Conservation (phyloP, 2,113 vertebrate genomes). For the Chrysemys picta region DNA sequence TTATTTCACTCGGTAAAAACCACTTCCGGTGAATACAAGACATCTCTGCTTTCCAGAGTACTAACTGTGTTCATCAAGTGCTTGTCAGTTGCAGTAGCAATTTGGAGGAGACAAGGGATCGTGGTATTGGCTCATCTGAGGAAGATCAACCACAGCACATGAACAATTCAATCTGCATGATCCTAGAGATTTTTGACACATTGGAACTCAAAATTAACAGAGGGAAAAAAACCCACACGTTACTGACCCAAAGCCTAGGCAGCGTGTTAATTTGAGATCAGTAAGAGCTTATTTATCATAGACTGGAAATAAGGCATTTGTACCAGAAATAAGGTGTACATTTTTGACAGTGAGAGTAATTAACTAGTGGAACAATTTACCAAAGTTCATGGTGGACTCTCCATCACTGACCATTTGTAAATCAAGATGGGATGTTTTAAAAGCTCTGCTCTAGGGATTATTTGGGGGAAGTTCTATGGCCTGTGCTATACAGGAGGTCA, state of each 20-base stretch:
- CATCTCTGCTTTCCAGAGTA: background rate
- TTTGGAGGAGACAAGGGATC: background rate
- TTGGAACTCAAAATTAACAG: background rate
- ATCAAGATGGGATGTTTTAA: background rate
- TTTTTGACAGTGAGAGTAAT: background rate
- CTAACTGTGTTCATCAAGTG: background rate
- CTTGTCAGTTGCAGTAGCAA: background rate
- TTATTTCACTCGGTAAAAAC: background rate
- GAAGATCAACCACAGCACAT: background rate
- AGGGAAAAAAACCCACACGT: background rate
- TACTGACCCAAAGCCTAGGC: background rate
- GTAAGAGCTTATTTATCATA: background rate
- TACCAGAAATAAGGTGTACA: background rate
- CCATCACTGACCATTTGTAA: background rate
- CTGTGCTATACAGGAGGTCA: background rate
- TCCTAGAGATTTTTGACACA: background rate
- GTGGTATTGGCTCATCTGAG: too few species aligned
- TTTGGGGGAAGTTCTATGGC: background rate
- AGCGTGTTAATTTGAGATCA: background rate
- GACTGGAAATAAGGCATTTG: background rate
- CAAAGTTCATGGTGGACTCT: background rate
- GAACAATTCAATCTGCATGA: background rate
- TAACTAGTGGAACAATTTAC: background rate
- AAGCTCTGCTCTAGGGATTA: background rate
- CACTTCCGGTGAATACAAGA: background rate